Percentiles rank a stretch among this genome's conserved stretches.
These are phyloP conservation scores for Malthinus flaveolus DNA, from an alignment of 2,888 invertebrate genomes.

Conservation along the genomic window DNA sequence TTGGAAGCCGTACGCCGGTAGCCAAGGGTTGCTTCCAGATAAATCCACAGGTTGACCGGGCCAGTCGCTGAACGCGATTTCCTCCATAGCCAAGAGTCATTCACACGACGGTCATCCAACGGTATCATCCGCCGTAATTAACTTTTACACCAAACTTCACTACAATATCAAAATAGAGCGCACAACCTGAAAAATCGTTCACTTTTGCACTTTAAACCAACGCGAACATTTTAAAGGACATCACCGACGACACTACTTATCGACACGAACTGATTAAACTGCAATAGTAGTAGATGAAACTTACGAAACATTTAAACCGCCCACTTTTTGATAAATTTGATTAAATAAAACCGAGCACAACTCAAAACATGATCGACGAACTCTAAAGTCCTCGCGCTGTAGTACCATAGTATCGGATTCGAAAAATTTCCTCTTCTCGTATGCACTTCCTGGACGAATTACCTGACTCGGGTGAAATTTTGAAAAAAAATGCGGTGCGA, in stretches of 20 bases:
- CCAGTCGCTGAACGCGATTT: slow-evolving; percentile 66
- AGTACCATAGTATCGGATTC: too few species aligned
- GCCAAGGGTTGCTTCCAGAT: slow-evolving; percentile 73
- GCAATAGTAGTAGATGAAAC: neutral
- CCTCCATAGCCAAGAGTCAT: slow-evolving; percentile 57
- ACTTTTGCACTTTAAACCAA: neutral
- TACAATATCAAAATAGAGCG: slow-evolving; percentile 1
- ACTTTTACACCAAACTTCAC: slow-evolving; percentile 8
- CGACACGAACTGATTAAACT: neutral
- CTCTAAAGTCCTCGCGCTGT: too few species aligned
- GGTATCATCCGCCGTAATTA: slow-evolving; percentile 33
- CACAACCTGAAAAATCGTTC: neutral
- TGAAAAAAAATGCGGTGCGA: neutral
- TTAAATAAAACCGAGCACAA: neutral
- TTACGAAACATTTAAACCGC: neutral
- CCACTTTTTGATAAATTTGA: neutral
- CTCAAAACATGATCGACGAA: neutral
- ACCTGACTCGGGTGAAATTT: neutral
- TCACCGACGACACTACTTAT: neutral
- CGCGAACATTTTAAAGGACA: neutral
- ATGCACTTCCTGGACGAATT: neutral
- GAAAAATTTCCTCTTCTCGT: too few species aligned
- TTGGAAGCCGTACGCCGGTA: slow-evolving; percentile 79
- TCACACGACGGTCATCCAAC: slow-evolving; percentile 45
- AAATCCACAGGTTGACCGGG: slow-evolving; percentile 62